phyloP scores from a whole-genome alignment of 1,140 invertebrate genomes.

The Telenomus remus region DNA sequence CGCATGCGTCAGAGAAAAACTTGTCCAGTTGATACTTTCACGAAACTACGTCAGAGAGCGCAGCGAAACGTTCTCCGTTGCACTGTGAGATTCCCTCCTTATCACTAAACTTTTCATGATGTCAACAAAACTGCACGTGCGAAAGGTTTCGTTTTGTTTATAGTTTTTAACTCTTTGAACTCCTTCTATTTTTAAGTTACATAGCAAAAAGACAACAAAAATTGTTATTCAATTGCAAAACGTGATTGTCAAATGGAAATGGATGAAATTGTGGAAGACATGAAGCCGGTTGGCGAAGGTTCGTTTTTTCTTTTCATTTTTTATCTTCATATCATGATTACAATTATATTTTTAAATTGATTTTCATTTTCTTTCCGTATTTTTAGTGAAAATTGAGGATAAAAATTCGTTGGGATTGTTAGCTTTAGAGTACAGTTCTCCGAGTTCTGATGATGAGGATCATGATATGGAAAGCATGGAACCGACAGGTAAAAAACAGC shows the following conservation, averaged over 20 bases:
- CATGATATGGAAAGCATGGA: neutral
- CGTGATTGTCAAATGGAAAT: too few relatives aligned
- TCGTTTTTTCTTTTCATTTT: too few relatives aligned
- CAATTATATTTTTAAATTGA: neutral
- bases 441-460: conserved; percentile 7
- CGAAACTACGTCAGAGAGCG: too few relatives aligned
- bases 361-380: neutral
- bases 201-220: too few relatives aligned
- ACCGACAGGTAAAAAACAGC: neutral
- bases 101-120: neutral
- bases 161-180: neutral
- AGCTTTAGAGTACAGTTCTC: conserved; percentile 6
- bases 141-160: neutral
- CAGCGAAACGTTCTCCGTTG: too few relatives aligned
- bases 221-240: too few relatives aligned
- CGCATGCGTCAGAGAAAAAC: too few relatives aligned
- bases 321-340: too few relatives aligned
- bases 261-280: too few relatives aligned
- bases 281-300: too few relatives aligned
- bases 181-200: too few relatives aligned
- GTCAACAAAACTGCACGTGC: conserved; percentile 3
- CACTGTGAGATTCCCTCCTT: neutral
- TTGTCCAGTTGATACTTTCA: too few relatives aligned
- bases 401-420: conserved; percentile 12
- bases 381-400: neutral